A percentile compares a stretch with the other conserved stretches of the same genome.
These are phyloP conservation scores for Aurelia aurita complex sp. Pacific DNA, from an alignment of 30 jellyfish, hydroid and myxozoan species.

Conservation along the genomic window DNA sequence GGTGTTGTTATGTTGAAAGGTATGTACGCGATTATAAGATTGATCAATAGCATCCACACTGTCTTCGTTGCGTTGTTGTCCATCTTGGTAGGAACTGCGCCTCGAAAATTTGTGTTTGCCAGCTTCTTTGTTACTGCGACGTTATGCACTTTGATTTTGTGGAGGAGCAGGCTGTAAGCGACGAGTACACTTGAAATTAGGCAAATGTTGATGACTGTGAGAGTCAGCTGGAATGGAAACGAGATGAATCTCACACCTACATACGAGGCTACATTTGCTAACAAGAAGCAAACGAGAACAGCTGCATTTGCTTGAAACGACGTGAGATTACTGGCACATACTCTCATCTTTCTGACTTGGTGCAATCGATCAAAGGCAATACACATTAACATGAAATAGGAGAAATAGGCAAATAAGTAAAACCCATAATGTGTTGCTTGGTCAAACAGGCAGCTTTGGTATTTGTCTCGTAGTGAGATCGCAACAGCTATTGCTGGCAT, in stretches of 20 bases:
- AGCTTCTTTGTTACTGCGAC: conserved; percentile 12
- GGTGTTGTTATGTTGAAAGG: conserved; percentile 40
- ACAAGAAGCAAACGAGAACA: background rate
- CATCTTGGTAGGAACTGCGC: conserved; percentile 3
- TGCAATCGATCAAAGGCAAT: conserved; percentile 41
- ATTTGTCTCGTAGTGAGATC: conserved; percentile 4
- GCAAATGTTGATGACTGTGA: conserved; percentile 4
- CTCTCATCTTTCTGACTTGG: conserved; percentile 46
- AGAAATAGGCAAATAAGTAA: conserved; percentile 30
- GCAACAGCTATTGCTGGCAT: conserved; percentile 17
- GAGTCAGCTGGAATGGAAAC: conserved; percentile 9
- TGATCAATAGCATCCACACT: conserved; percentile 18
- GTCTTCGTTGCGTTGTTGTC: conserved; percentile 21
- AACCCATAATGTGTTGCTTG: conserved; percentile 17
- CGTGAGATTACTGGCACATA: background rate
- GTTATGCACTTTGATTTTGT: conserved; percentile 21
- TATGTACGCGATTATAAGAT: conserved; percentile 8
- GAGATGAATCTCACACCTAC: conserved; percentile 6
- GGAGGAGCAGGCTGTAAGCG: conserved; percentile 16
- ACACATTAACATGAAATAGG: conserved; percentile 48
- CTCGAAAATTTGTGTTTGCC: conserved; percentile 19
- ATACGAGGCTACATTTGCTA: background rate
- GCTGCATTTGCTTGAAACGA: background rate
- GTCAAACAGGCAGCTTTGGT: conserved; percentile 49
- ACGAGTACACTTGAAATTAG: background rate